Conservation (phyloP, 2,113 vertebrate genomes). For the Nothoprocta perdicaria region DNA sequence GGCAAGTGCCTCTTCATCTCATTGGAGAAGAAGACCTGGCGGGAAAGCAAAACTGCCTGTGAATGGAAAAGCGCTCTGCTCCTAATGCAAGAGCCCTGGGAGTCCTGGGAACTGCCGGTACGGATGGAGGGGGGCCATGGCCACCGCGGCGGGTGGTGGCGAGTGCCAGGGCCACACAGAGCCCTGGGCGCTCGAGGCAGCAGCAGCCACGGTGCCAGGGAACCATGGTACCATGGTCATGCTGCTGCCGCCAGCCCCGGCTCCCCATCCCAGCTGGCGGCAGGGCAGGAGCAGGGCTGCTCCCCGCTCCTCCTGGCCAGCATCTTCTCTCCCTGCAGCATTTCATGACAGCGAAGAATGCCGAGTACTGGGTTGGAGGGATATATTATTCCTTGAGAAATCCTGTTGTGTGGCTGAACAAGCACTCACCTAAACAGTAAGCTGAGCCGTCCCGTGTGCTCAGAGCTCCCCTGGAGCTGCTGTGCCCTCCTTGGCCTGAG, state of each 20-base stretch:
- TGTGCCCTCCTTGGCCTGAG: not conserved
- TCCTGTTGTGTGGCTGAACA: rapidly evolving
- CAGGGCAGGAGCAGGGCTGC: rapidly evolving
- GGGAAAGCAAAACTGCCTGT: rapidly evolving
- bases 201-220: not conserved
- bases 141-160: not conserved
- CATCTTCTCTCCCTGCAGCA: not conserved
- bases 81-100: rapidly evolving
- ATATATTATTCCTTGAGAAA: rapidly evolving
- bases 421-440: rapidly evolving
- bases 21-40: rapidly evolving
- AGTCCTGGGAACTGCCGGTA: rapidly evolving
- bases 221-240: too few species aligned
- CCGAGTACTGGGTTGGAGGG: rapidly evolving
- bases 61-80: rapidly evolving
- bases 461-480: not conserved
- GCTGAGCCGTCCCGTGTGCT: not conserved
- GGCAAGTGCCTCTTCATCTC: slow-evolving; percentile 54
- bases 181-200: not conserved
- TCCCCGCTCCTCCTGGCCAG: not conserved
- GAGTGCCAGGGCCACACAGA: not conserved
- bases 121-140: not conserved
- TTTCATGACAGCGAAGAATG: rapidly evolving
- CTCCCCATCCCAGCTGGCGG: not conserved
- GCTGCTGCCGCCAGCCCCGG: not conserved